Base-by-base conservation (phyloP, 2,113 vertebrate species). In the Phalacrocorax brasilianus region DNA sequence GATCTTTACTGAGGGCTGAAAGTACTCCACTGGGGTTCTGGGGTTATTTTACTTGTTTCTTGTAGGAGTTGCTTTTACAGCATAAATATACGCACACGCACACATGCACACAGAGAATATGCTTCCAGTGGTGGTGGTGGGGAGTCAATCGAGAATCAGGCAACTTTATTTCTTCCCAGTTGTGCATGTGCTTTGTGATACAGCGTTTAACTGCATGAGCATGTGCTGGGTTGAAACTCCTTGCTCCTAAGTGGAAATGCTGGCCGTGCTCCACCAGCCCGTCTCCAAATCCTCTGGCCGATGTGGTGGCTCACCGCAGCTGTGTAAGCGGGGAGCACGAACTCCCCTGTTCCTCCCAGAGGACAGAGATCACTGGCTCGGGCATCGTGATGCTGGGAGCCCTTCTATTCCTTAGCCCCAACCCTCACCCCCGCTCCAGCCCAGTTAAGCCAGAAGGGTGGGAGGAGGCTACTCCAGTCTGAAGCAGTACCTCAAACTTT, bases 211-310 rank as follows among this genome's bases (percentile, higher is more conserved):
- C 35, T 14, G n/a, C 58, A 15, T 0, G 8, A 20, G n/a, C 44
- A 1, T 1, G 19, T 33, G 52, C 63, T 35, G 58, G 63, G 11
- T 14, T 24, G 58, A 22, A n/a, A 5, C 24, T 23, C 28, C 27
- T 49, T 27, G 1, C 22, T 33, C 7, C 15, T 8, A 65, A 15
- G 62, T 3, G 28, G 32, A 6, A 21, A 4, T 24, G 0, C 30
- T 22, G 83, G 21, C 53, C 40, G 17, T 10, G 59, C 44, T 38
- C 66, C 50, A 1, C 13, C 42, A 16, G 35, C 10, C 5, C 0
- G 9, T 3, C 44, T 19, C 73, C 50, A 12, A 4, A 11, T 18
- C 33, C 63, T 32, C 53, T 20, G 45, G 32, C 44, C 23, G 78
- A 6, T 13, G 38, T 7, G 27, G 40, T 8, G 19, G 14, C 32